These are phyloP conservation scores for Drosophila santomea DNA, from an alignment of 1,140 invertebrate genomes.

Conservation along the genomic window DNA sequence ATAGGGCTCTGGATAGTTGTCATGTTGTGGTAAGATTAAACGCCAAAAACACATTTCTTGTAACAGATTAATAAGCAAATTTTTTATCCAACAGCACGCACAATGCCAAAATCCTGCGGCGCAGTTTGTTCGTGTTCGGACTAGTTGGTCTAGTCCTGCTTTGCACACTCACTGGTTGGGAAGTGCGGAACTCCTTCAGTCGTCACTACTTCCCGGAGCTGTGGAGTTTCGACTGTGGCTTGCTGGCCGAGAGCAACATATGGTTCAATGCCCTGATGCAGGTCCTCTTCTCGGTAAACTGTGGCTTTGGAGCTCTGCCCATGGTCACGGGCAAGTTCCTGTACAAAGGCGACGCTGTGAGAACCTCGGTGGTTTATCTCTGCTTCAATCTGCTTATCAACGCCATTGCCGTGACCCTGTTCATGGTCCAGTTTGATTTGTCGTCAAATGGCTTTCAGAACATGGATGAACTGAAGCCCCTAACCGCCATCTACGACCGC, in stretches of 20 bases:
- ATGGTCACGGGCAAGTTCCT: slow-evolving; percentile 84
- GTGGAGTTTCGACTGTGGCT: slow-evolving; percentile 60
- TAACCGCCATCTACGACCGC: slow-evolving; percentile 82
- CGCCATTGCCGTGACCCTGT: slow-evolving; percentile 80
- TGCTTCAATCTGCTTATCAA: slow-evolving; percentile 83
- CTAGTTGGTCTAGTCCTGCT: slow-evolving; percentile 67
- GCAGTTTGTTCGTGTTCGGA: slow-evolving; percentile 78
- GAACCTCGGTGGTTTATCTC: slow-evolving; percentile 82
- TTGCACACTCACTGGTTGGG: slow-evolving; percentile 77
- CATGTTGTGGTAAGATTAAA: slow-evolving; percentile 77
- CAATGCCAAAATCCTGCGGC: slow-evolving; percentile 74
- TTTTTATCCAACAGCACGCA: slow-evolving; percentile 63
- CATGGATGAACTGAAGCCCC: slow-evolving; percentile 78
- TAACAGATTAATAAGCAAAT: neutral
- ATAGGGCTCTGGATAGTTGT: slow-evolving; percentile 82
- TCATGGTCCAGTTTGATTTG: slow-evolving; percentile 82
- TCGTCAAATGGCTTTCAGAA: slow-evolving; percentile 55
- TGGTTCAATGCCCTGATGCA: slow-evolving; percentile 84
- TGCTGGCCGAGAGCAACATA: slow-evolving; percentile 70
- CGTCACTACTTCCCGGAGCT: slow-evolving; percentile 73
- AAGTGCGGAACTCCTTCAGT: slow-evolving; percentile 74
- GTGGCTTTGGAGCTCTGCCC: slow-evolving; percentile 78
- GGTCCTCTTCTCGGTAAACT: slow-evolving; percentile 79
- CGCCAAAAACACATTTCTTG: too few relatives aligned
- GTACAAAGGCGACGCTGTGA: slow-evolving; percentile 83